These are phyloP conservation scores for Ursus arctos DNA, from an alignment of 2,113 vertebrate species.

Conservation along the genomic window DNA sequence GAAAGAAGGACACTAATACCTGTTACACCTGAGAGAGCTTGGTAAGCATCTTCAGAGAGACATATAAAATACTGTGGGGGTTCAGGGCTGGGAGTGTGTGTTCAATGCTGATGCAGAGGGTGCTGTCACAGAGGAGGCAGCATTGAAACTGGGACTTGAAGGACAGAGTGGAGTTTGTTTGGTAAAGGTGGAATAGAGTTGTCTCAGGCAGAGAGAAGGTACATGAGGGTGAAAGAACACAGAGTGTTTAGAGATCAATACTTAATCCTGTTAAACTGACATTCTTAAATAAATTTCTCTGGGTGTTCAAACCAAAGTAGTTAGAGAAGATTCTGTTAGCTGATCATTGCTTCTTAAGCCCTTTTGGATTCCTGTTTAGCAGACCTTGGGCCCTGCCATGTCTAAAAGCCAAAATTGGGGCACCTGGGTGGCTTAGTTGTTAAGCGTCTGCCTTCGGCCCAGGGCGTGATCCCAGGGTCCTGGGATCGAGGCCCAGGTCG, in stretches of 20 bases:
- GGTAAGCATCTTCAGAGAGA: background rate
- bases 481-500: no score
- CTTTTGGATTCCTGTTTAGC: background rate
- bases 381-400: background rate
- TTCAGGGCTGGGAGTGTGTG: background rate
- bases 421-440: no score
- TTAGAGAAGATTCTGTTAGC: background rate
- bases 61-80: background rate
- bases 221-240: background rate
- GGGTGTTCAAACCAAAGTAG: background rate
- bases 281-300: background rate
- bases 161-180: background rate
- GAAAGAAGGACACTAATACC: background rate
- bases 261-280: background rate
- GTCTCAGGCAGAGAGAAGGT: background rate
- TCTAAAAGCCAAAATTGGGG: background rate
- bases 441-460: no score
- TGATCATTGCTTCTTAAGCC: background rate
- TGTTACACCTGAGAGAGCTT: background rate
- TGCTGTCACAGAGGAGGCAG: background rate
- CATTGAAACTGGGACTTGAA: background rate
- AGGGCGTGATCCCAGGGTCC: no score
- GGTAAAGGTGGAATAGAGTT: background rate
- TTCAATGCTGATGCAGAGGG: background rate
- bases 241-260: background rate